Base-by-base conservation (phyloP, 1,140 invertebrate species). In the Carposina sasakii region DNA sequence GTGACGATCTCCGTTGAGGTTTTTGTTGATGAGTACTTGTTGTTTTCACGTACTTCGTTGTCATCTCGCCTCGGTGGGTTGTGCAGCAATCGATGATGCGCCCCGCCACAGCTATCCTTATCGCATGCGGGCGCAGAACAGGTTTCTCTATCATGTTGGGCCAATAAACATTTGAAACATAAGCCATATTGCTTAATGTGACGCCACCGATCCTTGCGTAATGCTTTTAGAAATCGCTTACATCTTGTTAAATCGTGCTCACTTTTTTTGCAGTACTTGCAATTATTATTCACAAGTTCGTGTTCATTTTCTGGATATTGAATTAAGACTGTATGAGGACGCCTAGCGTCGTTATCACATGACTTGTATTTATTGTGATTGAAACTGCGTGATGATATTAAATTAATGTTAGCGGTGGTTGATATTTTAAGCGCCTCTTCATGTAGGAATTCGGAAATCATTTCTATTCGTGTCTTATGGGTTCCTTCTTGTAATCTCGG, bases 31-130 rank as follows among this genome's bases (percentile, higher is more conserved):
- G 30, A 9, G n/a, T n/a, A 20, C 15, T 15, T 48, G 17, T 43
- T 10, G 15, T 39, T 26, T n/a, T 33, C 17, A 3, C 33, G n/a
- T n/a, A n/a, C n/a, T 41, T 37, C n/a, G 17, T 17, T 12, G 4
- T 17, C 20, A 3, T 41, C 0, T 15, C 46, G 16, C 13, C 15
- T 24, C 0, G 44, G 44, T 24, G 37, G 22, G 40, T 52, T 60
- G 20, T 66, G 57, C 12, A 66, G 16, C 4, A 66, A 26, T 0
- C 40, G 41, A 28, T 63, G 63, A 34, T 67, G 57, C 0, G 47
- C 12, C 19, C 52, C 44, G 4, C 57, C 52, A 19, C 63, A 67
- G 8, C 21, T 33, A 8, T 58, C 42, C 2, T 48, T n/a, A 16
- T 64, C 57, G 30, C 59, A 62, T 10, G 5, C 31, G 5, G 43